Conservation (phyloP, 2,888 invertebrate species). For the Amiota minor region DNA sequence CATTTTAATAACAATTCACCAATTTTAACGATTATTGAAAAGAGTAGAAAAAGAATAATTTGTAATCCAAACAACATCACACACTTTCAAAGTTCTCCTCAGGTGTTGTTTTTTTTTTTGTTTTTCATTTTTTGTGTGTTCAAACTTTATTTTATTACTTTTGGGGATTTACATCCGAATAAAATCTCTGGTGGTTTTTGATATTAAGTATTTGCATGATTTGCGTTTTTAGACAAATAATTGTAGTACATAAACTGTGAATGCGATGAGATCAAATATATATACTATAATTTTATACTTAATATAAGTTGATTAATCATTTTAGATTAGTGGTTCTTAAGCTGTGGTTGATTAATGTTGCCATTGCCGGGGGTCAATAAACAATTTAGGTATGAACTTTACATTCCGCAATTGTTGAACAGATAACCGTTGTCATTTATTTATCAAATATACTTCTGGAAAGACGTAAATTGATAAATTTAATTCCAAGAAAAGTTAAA, state of each 20-base stretch:
- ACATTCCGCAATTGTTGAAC: no score
- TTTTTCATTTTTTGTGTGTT: neutral
- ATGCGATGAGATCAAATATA: neutral
- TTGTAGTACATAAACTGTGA: neutral
- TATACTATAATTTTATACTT: no score
- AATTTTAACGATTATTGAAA: neutral
- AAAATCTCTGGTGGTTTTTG: neutral
- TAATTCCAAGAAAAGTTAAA: no score
- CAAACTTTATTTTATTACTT: neutral
- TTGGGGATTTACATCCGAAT: conserved; percentile 1
- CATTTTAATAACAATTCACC: conserved; percentile 3
- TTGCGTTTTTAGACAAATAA: conserved; percentile 5
- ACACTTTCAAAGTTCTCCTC: neutral
- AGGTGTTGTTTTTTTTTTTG: neutral
- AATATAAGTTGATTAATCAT: no score
- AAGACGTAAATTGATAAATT: no score
- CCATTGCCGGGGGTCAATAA: no score
- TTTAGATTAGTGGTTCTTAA: no score
- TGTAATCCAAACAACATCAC: conserved; percentile 1
- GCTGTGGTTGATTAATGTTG: no score
- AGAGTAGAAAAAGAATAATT: neutral
- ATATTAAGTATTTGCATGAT: conserved; percentile 1
- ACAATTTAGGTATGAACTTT: no score
- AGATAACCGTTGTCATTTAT: no score
- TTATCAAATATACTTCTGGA: no score